phyloP scores from a whole-genome alignment of 2,797 vertebrate genomes.

The Lacerta viridis region DNA sequence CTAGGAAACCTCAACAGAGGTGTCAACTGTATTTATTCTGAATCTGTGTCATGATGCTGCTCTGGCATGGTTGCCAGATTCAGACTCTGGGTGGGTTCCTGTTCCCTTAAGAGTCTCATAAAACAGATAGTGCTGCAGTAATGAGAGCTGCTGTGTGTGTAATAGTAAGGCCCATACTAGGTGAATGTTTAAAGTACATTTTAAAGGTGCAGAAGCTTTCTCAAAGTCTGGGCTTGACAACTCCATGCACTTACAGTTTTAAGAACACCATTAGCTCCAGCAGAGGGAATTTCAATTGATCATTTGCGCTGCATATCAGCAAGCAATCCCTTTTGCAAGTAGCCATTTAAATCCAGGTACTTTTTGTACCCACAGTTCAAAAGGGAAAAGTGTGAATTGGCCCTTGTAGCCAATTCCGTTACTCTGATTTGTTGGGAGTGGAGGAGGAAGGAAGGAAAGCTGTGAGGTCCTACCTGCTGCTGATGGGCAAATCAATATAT shows the following conservation, averaged over 20 bases:
- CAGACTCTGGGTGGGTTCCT: not conserved
- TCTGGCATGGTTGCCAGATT: not conserved
- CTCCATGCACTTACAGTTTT: not conserved
- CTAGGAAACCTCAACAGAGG: not conserved
- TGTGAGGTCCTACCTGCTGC: not conserved
- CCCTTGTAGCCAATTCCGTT: not conserved
- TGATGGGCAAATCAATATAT: not conserved
- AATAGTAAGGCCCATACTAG: not conserved
- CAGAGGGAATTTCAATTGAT: not conserved
- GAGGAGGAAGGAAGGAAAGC: not conserved
- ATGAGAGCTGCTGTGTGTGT: not conserved
- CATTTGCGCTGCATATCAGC: too few species aligned
- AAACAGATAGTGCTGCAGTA: not conserved
- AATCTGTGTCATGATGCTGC: not conserved
- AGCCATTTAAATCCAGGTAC: not conserved
- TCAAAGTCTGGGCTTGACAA: not conserved
- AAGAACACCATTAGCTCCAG: not conserved
- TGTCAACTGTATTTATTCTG: not conserved
- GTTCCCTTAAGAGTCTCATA: not conserved
- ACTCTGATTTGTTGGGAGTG: not conserved
- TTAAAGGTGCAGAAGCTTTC: not conserved
- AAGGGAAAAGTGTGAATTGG: not conserved
- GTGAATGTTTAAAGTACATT: not conserved
- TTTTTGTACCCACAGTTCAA: not conserved
- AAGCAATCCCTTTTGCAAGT: slow-evolving; percentile 4